Conservation (phyloP, 2,797 vertebrate genomes). For the Pipistrellus pygmaeus region DNA sequence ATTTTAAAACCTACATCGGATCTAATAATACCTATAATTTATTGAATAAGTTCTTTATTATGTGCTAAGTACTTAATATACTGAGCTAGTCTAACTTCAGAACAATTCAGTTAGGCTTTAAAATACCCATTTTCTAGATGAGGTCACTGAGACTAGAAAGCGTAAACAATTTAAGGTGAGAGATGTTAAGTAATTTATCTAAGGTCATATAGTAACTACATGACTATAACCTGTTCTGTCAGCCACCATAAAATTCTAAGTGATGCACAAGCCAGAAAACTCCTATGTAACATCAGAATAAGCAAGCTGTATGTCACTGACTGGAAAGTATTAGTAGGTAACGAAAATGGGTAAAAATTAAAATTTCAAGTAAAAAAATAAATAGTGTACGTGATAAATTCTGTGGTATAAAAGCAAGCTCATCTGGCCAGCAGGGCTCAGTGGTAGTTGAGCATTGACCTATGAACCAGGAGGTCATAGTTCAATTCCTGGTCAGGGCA, state of each 20-base stretch:
- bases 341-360: constrained; percentile 5
- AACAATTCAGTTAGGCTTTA: neutral
- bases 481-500: no score
- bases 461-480: no score
- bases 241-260: neutral
- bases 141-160: constrained; percentile 18
- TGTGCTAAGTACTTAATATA: neutral
- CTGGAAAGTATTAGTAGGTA: neutral
- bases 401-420: neutral
- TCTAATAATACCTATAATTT: neutral
- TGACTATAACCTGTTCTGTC: neutral
- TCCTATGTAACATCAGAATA: neutral
- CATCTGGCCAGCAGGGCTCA: neutral
- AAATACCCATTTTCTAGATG: neutral
- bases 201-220: neutral
- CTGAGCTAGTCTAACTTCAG: constrained; percentile 14
- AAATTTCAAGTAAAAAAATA: neutral
- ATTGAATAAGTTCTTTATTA: neutral
- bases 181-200: constrained; percentile 17
- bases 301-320: neutral
- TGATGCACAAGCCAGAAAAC: neutral
- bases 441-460: no score
- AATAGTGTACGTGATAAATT: neutral
- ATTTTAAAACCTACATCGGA: neutral
- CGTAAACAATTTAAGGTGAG: neutral